Base-by-base conservation (phyloP, 2,888 invertebrate species). In the Chouioia cunea region DNA sequence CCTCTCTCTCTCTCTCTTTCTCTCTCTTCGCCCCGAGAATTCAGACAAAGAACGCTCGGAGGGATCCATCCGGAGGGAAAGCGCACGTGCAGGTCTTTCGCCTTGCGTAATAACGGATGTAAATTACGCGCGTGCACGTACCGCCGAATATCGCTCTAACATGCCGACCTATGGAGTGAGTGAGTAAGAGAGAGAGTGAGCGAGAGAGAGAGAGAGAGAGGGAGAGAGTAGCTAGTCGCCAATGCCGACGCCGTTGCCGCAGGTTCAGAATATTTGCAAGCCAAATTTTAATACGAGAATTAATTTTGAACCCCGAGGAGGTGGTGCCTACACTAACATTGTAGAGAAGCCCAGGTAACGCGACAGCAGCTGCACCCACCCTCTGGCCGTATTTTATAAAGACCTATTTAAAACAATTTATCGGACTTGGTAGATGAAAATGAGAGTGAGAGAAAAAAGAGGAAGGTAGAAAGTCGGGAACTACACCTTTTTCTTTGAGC, bases 211-310 rank as follows among this genome's bases (percentile, higher is more conserved):
- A 4, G 27, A 4, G 27, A 4, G 27, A 4, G 27, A 4, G 27
- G 27, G 27, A 4, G 27, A 57, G 44, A 18, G 47, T 53, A 18
- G 44, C 23, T 57, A 10, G 46, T 48, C 27, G 50, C 66, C 64
- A 74, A 70, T 74, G 75, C 73, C 73, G 76, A 74, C 77, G 78
- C 2, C 77, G 74, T 79, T 77, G 80, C 81, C 82, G 80, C 80
- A 81, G 82, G 82, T 82, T 80, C 80, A 79, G 83, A 82, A 84
- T 85, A 85, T 85, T 85, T 85, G 85, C 85, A 85, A 85, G 85
- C 85, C 85, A 85, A 85, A 85, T 85, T 85, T 85, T 85, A 85
- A 85, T 85, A 83, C 85, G 82, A 81, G 85, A 85, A 85, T 85
- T 85, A 85, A 85, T 85, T 85, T 85, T 84, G 84, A 82, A 83